Conservation (phyloP, 2,888 invertebrate species). For the Balanococcus diminutus region DNA sequence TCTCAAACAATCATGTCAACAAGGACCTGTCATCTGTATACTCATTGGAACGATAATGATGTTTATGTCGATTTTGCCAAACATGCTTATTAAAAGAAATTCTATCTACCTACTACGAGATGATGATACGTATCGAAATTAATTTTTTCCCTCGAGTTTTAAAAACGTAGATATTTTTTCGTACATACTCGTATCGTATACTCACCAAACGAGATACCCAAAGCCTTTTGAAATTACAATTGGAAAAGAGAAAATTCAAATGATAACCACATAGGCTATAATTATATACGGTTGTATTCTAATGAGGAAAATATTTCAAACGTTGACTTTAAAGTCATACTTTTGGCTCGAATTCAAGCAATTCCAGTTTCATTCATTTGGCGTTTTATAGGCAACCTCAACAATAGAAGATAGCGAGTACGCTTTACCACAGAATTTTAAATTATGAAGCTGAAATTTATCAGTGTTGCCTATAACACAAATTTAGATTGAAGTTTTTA, state of each 20-base stretch:
- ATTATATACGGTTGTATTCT: not conserved
- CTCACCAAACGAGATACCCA: not conserved
- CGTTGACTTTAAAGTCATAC: not conserved
- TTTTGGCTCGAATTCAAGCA: not conserved
- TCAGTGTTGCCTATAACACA: not conserved
- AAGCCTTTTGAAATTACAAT: not conserved
- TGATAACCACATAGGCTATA: not conserved
- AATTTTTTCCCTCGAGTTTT: too few species aligned
- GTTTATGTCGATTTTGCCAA: not conserved
- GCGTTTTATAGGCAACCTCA: not conserved
- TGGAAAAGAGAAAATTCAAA: not conserved
- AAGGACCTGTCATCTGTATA: constrained; percentile 13
- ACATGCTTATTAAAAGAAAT: constrained; percentile 22
- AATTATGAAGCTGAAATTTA: not conserved
- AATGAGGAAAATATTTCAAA: constrained; percentile 24
- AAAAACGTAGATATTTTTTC: not conserved
- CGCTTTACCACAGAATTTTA: not conserved
- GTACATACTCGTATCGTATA: too few species aligned
- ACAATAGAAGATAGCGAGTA: constrained; percentile 1
- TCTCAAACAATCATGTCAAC: constrained; percentile 29
- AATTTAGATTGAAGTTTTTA: too few species aligned
- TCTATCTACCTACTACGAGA: not conserved
- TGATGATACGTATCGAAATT: not conserved
- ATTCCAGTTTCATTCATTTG: not conserved
- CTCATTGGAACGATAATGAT: not conserved